Percentiles rank a stretch among this genome's conserved stretches.
These are phyloP conservation scores for Pyxicephalus adspersus DNA, from an alignment of 2,113 vertebrate species.

Conservation along the genomic window DNA sequence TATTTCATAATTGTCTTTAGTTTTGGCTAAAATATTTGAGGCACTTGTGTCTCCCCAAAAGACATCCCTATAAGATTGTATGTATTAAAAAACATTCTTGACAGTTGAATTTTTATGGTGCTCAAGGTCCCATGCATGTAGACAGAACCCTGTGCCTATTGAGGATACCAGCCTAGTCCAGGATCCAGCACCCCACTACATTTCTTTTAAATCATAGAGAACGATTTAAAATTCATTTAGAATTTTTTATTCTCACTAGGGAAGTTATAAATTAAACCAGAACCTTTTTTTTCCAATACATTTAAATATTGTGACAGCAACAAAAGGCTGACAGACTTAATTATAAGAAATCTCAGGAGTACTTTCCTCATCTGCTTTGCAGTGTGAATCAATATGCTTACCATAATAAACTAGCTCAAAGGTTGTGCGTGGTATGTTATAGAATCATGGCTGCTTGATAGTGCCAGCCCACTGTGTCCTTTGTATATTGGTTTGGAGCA, in stretches of 20 bases:
- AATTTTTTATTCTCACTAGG: not conserved
- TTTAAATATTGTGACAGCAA: slow-evolving; percentile 30
- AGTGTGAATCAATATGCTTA: slow-evolving; percentile 21
- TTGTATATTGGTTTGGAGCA: too few relatives aligned
- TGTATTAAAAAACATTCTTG: too few relatives aligned
- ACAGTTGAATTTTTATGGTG: too few relatives aligned
- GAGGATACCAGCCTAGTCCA: too few relatives aligned
- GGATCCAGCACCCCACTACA: not conserved
- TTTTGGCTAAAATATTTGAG: too few relatives aligned
- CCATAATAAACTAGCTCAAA: slow-evolving; percentile 1
- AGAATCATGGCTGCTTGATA: too few relatives aligned
- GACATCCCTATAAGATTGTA: too few relatives aligned
- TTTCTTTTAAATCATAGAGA: not conserved
- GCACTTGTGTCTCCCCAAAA: too few relatives aligned
- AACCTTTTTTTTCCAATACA: slow-evolving; percentile 8
- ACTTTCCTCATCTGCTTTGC: slow-evolving; percentile 6
- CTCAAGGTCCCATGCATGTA: too few relatives aligned
- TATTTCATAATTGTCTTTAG: too few relatives aligned
- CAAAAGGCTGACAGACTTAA: not conserved
- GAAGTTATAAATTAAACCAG: not conserved
- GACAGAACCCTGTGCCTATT: too few relatives aligned
- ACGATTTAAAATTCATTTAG: not conserved
- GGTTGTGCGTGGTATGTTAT: not conserved
- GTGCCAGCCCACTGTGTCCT: too few relatives aligned
- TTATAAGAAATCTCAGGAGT: not conserved